phyloP scores from a whole-genome alignment of 2,113 vertebrate genomes.

The Phrynocephalus versicolor region DNA sequence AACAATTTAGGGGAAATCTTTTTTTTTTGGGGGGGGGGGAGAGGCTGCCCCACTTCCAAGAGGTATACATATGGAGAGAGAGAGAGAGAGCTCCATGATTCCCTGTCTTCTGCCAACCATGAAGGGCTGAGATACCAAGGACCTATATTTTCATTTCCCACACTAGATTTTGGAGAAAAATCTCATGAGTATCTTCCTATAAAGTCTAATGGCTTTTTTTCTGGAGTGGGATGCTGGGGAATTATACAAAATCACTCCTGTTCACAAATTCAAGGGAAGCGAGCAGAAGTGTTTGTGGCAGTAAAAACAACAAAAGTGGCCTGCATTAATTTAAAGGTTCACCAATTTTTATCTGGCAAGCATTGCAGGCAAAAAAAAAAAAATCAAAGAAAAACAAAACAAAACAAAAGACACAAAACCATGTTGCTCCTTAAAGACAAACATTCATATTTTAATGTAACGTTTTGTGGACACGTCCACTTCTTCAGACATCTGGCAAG shows the following conservation, averaged over 20 bases:
- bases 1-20: neutral
- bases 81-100: neutral
- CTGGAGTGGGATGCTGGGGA: neutral
- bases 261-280: neutral
- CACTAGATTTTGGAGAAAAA: neutral
- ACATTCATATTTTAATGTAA: too few species aligned
- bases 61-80: neutral
- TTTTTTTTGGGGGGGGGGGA: too few species aligned
- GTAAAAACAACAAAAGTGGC: neutral
- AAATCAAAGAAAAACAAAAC: too few species aligned
- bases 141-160: neutral
- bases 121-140: neutral
- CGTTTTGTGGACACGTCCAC: too few species aligned
- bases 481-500: too few species aligned
- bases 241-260: neutral
- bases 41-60: neutral
- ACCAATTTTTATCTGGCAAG: neutral
- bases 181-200: fast-evolving
- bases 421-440: too few species aligned
- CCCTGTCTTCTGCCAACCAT: neutral
- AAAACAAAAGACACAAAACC: too few species aligned
- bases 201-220: neutral
- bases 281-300: neutral
- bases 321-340: neutral
- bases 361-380: too few species aligned